Percentiles rank a stretch among this genome's conserved stretches.
Conservation (phyloP, 2,888 invertebrate genomes). For the Zhuqinia jingwanae region DNA sequence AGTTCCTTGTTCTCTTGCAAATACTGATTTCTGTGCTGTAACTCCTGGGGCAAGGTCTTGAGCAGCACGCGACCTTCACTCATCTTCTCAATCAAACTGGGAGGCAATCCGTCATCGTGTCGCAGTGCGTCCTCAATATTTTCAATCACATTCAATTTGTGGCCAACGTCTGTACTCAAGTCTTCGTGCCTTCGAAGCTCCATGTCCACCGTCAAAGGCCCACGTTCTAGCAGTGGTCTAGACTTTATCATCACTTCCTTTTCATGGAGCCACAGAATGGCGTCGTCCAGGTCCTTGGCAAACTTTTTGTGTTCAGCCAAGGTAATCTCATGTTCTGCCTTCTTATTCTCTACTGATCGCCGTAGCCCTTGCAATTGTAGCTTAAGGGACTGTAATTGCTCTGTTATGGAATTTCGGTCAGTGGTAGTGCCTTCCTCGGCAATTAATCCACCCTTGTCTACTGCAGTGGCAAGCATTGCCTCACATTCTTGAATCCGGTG, state of each 20-base stretch:
- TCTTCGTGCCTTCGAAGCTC: conserved; percentile 89
- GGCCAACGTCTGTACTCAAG: conserved; percentile 86
- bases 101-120: conserved; percentile 90
- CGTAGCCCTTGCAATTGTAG: conserved; percentile 90
- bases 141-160: conserved; percentile 86
- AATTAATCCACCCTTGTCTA: conserved; percentile 96
- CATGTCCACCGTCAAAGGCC: conserved; percentile 89
- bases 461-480: conserved; percentile 91
- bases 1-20: conserved; percentile 89
- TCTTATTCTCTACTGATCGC: conserved; percentile 91
- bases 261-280: conserved; percentile 90
- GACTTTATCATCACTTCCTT: conserved; percentile 92
- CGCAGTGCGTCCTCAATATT: conserved; percentile 87
- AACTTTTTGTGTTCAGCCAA: conserved; percentile 94
- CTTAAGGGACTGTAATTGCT: conserved; percentile 92
- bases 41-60: conserved; percentile 89
- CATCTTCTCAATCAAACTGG: conserved; percentile 90
- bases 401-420: conserved; percentile 93
- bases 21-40: conserved; percentile 91
- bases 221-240: conserved; percentile 89
- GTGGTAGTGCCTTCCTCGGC: conserved; percentile 93
- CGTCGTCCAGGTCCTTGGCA: conserved; percentile 90
- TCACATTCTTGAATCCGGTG: conserved; percentile 94
- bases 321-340: conserved; percentile 92
- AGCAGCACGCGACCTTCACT: conserved; percentile 91